A percentile compares a stretch with the other conserved stretches of the same genome.
phyloP scores from a whole-genome alignment of 2,888 invertebrate genomes.

The Orchesella flavescens region DNA sequence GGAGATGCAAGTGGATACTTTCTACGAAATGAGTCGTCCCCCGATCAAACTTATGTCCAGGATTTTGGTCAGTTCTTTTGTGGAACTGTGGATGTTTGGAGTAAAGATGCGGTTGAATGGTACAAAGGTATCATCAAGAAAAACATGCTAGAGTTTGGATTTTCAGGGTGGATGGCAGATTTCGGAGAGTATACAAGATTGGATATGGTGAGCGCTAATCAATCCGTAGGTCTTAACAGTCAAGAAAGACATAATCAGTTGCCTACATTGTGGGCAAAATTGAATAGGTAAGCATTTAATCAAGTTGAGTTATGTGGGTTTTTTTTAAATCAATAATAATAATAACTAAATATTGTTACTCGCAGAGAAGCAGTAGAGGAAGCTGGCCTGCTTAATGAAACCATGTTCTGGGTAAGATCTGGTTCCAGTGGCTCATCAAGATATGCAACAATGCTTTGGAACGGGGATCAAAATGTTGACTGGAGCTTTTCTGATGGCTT shows the following conservation, averaged over 20 bases:
- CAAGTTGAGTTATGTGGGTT: not conserved
- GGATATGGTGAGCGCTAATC: slow-evolving; percentile 53
- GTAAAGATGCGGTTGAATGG: slow-evolving; percentile 74
- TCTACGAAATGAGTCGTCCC: slow-evolving; percentile 51
- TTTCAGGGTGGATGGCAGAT: slow-evolving; percentile 72
- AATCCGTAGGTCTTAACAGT: not conserved
- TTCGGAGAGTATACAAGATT: slow-evolving; percentile 72
- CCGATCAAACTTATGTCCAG: slow-evolving; percentile 65
- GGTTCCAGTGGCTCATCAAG: slow-evolving; percentile 66
- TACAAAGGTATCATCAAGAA: slow-evolving; percentile 71
- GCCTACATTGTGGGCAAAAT: slow-evolving; percentile 67
- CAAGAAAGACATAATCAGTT: slow-evolving; percentile 67
- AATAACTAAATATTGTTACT: no score
- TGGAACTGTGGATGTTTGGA: slow-evolving; percentile 74
- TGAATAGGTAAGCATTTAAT: slow-evolving; percentile 61
- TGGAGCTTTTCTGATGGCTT: slow-evolving; percentile 71
- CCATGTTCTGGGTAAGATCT: slow-evolving; percentile 70
- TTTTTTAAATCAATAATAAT: no score
- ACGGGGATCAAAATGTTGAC: slow-evolving; percentile 72
- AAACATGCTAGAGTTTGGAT: slow-evolving; percentile 70
- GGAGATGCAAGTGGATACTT: slow-evolving; percentile 68
- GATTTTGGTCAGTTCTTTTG: slow-evolving; percentile 71
- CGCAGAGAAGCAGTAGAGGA: slow-evolving; percentile 64
- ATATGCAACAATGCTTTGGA: slow-evolving; percentile 69
- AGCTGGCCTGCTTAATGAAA: slow-evolving; percentile 60